Conservation (phyloP, 2,888 invertebrate species). For the Tetranychus truncatus region DNA sequence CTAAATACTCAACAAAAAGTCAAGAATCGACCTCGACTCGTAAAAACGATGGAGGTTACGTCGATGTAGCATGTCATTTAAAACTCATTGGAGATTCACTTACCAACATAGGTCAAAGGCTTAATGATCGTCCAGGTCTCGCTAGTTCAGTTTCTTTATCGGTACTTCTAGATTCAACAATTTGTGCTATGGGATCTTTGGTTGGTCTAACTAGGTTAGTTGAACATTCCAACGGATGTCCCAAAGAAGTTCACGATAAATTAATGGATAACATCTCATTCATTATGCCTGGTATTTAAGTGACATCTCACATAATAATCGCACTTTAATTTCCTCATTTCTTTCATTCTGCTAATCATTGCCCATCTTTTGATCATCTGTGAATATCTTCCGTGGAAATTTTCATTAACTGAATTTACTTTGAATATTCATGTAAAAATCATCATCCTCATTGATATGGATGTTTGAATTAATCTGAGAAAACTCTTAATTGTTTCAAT, state of each 20-base stretch:
- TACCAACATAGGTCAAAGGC: slow-evolving; percentile 56
- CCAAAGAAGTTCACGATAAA: slow-evolving; percentile 41
- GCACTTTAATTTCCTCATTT: neutral
- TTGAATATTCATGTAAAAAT: neutral
- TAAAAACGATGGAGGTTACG: slow-evolving; percentile 39
- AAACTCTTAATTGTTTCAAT: too few relatives aligned
- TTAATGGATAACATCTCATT: slow-evolving; percentile 86
- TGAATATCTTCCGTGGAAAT: neutral
- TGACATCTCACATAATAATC: neutral
- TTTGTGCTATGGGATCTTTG: slow-evolving; percentile 75
- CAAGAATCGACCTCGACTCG: neutral
- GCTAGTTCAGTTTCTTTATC: slow-evolving; percentile 86
- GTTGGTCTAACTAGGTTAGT: slow-evolving; percentile 65
- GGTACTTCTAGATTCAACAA: slow-evolving; percentile 69
- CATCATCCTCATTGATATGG: neutral
- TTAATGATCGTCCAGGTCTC: slow-evolving; percentile 45
- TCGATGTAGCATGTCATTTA: slow-evolving; percentile 79
- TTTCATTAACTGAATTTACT: neutral
- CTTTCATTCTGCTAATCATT: neutral
- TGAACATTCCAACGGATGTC: slow-evolving; percentile 51
- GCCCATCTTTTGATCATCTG: neutral
- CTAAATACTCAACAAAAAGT: neutral
- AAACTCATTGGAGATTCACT: slow-evolving; percentile 79
- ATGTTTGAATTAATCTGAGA: too few relatives aligned
- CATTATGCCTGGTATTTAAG: slow-evolving; percentile 61